Evolutionary conservation across 2,113 vertebrate species (phyloP).

Genomic region (Dromiciops gliroides): DNA sequence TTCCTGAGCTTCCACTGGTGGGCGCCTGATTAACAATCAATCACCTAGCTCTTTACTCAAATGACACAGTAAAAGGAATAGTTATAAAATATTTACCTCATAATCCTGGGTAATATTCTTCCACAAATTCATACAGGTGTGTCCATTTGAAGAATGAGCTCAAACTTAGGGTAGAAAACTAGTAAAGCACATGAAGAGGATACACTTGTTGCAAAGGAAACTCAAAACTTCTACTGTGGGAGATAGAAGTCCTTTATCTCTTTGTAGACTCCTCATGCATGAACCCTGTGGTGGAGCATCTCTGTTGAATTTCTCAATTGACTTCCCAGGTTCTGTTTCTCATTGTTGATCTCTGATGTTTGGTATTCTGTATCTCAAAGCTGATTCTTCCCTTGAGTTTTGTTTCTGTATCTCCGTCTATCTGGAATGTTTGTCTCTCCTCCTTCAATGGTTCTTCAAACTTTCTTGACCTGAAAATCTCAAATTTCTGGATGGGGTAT

Average conservation of each 20-base stretch:
- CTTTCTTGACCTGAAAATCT: not conserved
- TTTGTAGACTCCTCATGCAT: not conserved
- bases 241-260: not conserved
- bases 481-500: not conserved
- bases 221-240: not conserved
- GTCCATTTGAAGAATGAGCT: not conserved
- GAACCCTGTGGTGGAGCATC: not conserved
- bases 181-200: not conserved
- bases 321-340: not conserved
- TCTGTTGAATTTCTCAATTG: not conserved
- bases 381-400: not conserved
- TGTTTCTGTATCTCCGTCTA: not conserved
- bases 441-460: not conserved
- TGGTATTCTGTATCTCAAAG: not conserved
- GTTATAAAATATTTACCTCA: not conserved
- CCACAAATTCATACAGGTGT: not conserved
- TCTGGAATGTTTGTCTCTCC: not conserved
- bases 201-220: not conserved
- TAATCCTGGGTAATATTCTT: not conserved
- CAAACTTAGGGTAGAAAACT: not conserved
- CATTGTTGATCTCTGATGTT: not conserved
- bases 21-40: not conserved
- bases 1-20: not conserved
- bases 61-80: not conserved
- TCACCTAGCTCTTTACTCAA: not conserved